phyloP scores from a whole-genome alignment of 2,888 invertebrate species.

The Drosophila seclusa region DNA sequence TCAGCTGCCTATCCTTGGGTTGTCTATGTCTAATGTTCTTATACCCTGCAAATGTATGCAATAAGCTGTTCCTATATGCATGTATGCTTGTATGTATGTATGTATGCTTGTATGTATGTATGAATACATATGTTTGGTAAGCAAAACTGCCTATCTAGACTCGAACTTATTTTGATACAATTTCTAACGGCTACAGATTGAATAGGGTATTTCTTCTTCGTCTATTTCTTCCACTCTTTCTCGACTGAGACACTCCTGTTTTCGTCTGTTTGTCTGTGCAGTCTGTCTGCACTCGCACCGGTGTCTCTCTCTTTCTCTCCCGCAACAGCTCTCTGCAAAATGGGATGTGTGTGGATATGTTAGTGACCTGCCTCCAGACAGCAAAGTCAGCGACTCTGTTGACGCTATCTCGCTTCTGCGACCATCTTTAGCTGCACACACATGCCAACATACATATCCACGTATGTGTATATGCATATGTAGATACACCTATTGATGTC shows the following conservation, averaged over 20 bases:
- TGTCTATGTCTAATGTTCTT: background rate
- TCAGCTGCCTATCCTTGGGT: background rate
- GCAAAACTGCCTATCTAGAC: background rate
- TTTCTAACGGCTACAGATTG: background rate
- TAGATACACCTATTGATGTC: background rate
- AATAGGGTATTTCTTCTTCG: background rate
- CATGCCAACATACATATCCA: background rate
- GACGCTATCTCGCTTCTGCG: background rate
- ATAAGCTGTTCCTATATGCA: background rate
- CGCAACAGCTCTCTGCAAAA: background rate
- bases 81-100: background rate
- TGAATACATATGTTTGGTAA: background rate
- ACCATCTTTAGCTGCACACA: background rate
- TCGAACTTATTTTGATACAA: background rate
- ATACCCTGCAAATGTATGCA: background rate
- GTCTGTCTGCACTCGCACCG: conserved; percentile 1
- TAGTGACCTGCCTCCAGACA: conserved; percentile 3
- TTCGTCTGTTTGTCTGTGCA: conserved; percentile 1
- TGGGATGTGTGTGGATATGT: background rate
- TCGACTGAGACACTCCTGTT: background rate
- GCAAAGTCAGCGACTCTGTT: background rate
- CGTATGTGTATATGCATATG: background rate
- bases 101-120: background rate
- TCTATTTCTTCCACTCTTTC: background rate
- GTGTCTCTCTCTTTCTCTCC: background rate